A percentile compares a stretch with the other conserved stretches of the same genome.
Conservation (phyloP, 2,797 vertebrate genomes). For the Picus viridis region DNA sequence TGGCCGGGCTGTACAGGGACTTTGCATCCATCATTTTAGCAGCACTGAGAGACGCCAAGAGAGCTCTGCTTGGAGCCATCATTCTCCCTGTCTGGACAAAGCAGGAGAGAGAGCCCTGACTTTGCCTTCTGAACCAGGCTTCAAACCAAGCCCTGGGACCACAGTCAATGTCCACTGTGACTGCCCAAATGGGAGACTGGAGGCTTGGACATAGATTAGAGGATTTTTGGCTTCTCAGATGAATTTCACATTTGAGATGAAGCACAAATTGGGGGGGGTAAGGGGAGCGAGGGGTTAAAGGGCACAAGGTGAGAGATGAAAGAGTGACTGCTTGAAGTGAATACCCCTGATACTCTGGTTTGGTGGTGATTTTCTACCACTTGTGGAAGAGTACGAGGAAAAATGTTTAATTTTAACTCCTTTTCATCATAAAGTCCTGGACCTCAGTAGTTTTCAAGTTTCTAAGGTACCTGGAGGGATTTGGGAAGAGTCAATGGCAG, state of each 20-base stretch:
- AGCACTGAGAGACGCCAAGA: neutral
- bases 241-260: neutral
- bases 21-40: neutral
- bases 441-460: neutral
- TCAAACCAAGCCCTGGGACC: neutral
- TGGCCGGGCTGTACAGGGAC: neutral
- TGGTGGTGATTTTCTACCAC: neutral
- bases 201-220: neutral
- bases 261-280: neutral
- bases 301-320: neutral
- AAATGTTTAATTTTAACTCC: neutral
- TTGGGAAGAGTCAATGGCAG: neutral
- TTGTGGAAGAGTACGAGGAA: neutral
- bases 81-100: neutral
- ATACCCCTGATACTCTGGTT: neutral
- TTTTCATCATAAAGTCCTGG: neutral
- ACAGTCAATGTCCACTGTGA: fast-evolving
- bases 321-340: neutral
- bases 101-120: neutral
- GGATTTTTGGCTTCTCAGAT: neutral
- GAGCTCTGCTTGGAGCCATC: neutral
- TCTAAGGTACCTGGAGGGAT: neutral
- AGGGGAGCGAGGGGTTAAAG: neutral
- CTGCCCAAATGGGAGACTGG: neutral
- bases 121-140: neutral